Evolutionary conservation across 2,113 vertebrate species (phyloP).

Genomic region (Pachyramphus minor): DNA sequence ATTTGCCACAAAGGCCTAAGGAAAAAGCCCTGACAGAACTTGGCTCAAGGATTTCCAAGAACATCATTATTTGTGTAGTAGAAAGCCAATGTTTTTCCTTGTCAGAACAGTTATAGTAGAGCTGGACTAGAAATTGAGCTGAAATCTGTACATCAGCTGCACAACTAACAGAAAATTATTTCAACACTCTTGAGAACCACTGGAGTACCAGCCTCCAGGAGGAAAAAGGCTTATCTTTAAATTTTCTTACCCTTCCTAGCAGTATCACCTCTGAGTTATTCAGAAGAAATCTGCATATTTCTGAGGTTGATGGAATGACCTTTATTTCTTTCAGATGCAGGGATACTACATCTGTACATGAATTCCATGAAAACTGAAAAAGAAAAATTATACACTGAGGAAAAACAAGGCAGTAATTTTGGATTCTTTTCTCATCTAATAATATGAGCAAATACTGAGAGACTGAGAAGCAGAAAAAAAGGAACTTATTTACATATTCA

Average conservation of each 20-base stretch:
- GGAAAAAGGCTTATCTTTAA: background rate
- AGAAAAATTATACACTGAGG: background rate
- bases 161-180: background rate
- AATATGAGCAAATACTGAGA: background rate
- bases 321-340: background rate
- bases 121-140: background rate
- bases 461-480: background rate
- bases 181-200: background rate
- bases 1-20: background rate
- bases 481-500: conserved; percentile 46
- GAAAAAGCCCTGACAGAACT: background rate
- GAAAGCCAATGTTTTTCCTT: background rate
- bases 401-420: background rate
- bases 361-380: background rate
- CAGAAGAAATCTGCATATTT: background rate
- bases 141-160: background rate
- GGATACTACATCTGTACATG: background rate
- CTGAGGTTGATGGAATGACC: background rate
- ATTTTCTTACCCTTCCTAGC: background rate
- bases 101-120: background rate
- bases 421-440: background rate
- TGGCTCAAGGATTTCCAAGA: background rate
- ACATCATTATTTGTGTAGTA: background rate
- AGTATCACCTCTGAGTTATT: background rate
- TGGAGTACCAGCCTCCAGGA: background rate